phyloP scores from a whole-genome alignment of 2,888 invertebrate genomes.

The Ormia ochracea region DNA sequence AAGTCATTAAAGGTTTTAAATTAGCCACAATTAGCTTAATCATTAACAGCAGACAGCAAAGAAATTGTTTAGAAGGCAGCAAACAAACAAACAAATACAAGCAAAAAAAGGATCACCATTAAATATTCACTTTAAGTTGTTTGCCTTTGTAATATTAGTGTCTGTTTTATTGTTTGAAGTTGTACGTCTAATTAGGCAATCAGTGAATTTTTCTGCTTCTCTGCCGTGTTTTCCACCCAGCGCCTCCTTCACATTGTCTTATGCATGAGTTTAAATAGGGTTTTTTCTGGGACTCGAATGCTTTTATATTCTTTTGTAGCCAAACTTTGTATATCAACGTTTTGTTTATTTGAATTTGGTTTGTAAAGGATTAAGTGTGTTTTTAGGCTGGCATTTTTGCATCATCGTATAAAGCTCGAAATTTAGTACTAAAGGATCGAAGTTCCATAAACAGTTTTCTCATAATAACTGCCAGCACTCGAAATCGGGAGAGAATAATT shows the following conservation, averaged over 20 bases:
- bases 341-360: too few species aligned
- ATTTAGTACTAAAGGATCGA: slow-evolving; percentile 33
- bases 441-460: slow-evolving; percentile 29
- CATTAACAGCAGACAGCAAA: not conserved
- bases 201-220: not conserved
- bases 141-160: not conserved
- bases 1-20: not conserved
- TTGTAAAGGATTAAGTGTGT: too few species aligned
- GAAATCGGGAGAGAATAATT: slow-evolving; percentile 63
- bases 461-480: slow-evolving; percentile 62
- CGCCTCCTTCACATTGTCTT: slow-evolving; percentile 34
- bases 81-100: not conserved
- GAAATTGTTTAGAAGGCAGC: too few species aligned
- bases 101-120: not conserved
- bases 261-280: slow-evolving; percentile 11
- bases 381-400: too few species aligned
- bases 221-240: not conserved
- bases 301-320: too few species aligned
- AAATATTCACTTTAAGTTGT: slow-evolving; percentile 24
- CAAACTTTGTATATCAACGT: too few species aligned
- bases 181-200: slow-evolving; percentile 50
- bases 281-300: too few species aligned
- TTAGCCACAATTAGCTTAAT: slow-evolving; percentile 9
- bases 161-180: slow-evolving; percentile 3
- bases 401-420: too few species aligned